Conservation (phyloP, 2,113 vertebrate genomes). For the Lonchura striata region DNA sequence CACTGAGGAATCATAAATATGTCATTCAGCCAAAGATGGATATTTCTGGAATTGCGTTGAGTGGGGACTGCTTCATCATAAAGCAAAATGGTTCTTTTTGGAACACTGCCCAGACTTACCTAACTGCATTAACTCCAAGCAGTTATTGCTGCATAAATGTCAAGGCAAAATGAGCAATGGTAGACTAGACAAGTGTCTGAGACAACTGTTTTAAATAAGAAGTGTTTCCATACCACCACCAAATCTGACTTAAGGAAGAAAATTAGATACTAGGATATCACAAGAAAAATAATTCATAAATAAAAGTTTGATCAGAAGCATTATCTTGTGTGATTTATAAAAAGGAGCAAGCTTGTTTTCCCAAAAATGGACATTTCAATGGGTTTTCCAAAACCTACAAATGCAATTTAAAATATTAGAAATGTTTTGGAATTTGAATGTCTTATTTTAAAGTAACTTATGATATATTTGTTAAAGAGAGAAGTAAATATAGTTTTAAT, state of each 20-base stretch:
- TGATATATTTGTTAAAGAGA: neutral
- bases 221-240: neutral
- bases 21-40: neutral
- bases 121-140: neutral
- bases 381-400: neutral
- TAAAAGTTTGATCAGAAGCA: neutral
- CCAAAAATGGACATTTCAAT: neutral
- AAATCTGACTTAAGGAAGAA: neutral
- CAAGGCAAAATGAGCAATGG: neutral
- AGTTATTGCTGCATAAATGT: neutral
- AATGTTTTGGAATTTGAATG: neutral
- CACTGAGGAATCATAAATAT: neutral
- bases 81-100: constrained; percentile 1
- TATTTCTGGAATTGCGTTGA: neutral
- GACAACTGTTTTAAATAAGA: neutral
- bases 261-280: neutral
- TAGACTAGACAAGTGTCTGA: neutral
- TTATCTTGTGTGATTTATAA: neutral
- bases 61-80: neutral
- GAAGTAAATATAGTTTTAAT: neutral
- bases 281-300: neutral
- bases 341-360: neutral
- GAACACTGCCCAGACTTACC: neutral
- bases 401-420: neutral
- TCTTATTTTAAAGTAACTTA: neutral